Conservation (phyloP, 2,797 vertebrate species). For the Hippocampus kuda region DNA sequence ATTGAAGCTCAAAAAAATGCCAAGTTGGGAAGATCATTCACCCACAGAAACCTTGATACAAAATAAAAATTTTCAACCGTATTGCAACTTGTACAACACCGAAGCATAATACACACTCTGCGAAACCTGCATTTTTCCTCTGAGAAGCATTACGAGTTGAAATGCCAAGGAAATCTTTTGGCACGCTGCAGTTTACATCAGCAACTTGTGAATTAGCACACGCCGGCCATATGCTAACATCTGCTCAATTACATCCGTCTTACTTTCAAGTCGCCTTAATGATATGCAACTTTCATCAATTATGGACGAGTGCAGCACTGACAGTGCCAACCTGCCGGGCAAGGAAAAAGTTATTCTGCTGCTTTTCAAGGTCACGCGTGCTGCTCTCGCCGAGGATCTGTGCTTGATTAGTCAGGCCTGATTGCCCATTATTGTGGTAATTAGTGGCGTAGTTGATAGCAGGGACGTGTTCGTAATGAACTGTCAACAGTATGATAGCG, state of each 20-base stretch:
- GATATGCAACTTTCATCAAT: constrained; percentile 1
- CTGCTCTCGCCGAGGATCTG: not conserved
- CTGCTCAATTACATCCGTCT: not conserved
- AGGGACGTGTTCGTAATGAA: not conserved
- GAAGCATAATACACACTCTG: not conserved
- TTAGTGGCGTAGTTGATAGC: not conserved
- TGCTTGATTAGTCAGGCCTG: constrained; percentile 1
- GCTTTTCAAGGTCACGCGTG: not conserved
- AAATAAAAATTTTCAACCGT: not conserved
- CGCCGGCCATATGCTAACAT: not conserved
- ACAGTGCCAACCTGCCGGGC: not conserved
- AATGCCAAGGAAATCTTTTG: not conserved
- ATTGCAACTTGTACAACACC: not conserved
- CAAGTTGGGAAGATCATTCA: not conserved
- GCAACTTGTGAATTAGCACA: not conserved
- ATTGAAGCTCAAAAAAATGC: not conserved
- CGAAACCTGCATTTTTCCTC: not conserved
- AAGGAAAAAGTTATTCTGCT: not conserved
- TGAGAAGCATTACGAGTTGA: not conserved
- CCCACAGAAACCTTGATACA: not conserved
- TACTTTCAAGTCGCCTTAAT: not conserved
- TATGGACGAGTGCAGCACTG: not conserved
- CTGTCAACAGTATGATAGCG: not conserved
- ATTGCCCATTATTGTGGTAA: not conserved
- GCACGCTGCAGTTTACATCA: not conserved